Percentiles rank a stretch among this genome's conserved stretches.
Evolutionary conservation across 2,113 vertebrate species (phyloP).

Genomic region (Scophthalmus maximus): DNA sequence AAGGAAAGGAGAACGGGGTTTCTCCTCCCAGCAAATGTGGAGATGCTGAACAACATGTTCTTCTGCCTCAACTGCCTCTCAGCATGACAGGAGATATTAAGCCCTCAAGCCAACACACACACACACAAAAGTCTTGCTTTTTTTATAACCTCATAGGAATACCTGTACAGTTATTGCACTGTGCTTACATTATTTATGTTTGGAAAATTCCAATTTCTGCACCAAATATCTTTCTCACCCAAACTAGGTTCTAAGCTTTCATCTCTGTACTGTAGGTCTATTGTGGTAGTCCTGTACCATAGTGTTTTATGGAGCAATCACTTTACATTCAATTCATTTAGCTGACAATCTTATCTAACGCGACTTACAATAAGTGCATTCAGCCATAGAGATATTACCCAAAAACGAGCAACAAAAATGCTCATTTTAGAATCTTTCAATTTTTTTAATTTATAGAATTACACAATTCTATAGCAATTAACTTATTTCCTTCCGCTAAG

Average conservation of each 20-base stretch:
- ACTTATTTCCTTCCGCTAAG: too few species aligned
- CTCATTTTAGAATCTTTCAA: too few species aligned
- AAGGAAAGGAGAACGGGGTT: not conserved
- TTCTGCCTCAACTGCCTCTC: constrained; percentile 3
- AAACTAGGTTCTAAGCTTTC: not conserved
- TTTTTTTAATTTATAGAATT: too few species aligned
- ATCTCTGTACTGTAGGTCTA: not conserved
- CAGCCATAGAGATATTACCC: too few species aligned
- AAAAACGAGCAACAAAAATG: too few species aligned
- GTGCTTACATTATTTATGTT: constrained; percentile 44
- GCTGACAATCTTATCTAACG: too few species aligned
- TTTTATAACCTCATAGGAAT: constrained; percentile 14
- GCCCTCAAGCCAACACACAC: not conserved
- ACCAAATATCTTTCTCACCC: constrained; percentile 21
- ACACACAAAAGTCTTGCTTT: not conserved
- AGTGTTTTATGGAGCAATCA: not conserved
- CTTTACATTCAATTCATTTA: too few species aligned
- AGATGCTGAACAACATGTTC: constrained; percentile 39
- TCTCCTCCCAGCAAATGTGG: constrained; percentile 4
- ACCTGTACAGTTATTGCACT: constrained; percentile 22
- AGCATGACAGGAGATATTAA: constrained; percentile 38
- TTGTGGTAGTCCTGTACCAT: not conserved
- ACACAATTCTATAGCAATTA: not conserved
- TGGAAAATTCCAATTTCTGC: constrained; percentile 29
- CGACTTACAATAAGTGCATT: too few species aligned